Percentiles rank a stretch among this genome's conserved stretches.
Conservation (phyloP, 2,888 invertebrate genomes). For the Ceriagrion tenellum region DNA sequence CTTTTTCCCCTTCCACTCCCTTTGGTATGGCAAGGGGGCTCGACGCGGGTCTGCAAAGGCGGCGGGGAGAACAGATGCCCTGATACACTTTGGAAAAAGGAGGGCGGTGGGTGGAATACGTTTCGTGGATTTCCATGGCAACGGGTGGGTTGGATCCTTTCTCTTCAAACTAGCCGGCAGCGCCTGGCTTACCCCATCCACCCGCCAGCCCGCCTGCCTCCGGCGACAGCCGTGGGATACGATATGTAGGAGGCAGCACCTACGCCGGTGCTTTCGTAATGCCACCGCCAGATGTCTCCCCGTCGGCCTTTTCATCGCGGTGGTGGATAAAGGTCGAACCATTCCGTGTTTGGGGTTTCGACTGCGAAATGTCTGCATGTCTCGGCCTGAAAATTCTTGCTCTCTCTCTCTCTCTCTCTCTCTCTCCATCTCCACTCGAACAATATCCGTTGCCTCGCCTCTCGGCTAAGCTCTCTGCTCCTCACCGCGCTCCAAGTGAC, state of each 20-base stretch:
- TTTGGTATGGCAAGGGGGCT: not conserved
- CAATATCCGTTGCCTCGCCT: not conserved
- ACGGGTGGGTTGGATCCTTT: not conserved
- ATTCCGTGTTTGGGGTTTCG: not conserved
- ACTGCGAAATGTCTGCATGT: not conserved
- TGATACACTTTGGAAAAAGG: not conserved
- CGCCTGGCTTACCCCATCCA: not conserved
- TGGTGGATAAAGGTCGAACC: not conserved
- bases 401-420: not conserved
- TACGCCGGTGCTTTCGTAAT: not conserved
- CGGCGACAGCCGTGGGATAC: not conserved
- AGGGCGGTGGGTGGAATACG: not conserved
- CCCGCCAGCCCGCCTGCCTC: not conserved
- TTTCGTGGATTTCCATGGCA: constrained; percentile 5
- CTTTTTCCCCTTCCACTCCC: not conserved
- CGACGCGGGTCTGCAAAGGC: no score
- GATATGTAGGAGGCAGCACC: not conserved
- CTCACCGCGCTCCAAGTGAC: not conserved
- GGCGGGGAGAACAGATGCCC: not conserved
- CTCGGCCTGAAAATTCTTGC: not conserved
- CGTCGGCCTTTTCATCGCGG: not conserved
- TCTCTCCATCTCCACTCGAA: not conserved
- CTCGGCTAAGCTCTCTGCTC: not conserved
- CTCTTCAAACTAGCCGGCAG: not conserved
- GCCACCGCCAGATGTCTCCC: not conserved